Conservation (phyloP, 2,113 vertebrate species). For the Ailuropoda melanoleuca region DNA sequence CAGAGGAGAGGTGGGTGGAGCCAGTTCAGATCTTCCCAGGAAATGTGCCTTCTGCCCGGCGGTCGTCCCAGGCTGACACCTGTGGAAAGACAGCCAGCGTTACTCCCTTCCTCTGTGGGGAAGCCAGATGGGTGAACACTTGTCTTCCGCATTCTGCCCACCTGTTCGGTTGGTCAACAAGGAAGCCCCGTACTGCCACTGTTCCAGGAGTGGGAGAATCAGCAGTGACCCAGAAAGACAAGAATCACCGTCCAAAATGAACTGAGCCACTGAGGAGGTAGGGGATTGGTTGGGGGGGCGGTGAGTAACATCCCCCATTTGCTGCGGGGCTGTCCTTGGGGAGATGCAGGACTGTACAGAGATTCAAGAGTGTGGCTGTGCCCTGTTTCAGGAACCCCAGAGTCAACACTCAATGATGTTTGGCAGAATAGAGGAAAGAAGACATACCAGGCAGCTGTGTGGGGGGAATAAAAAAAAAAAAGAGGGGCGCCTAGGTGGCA, state of each 20-base stretch:
- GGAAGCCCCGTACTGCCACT: neutral
- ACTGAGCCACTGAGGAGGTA: neutral
- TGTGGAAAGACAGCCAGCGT: conserved; percentile 53
- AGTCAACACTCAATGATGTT: neutral
- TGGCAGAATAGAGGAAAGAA: neutral
- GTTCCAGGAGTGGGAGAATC: neutral
- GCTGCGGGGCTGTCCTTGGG: neutral
- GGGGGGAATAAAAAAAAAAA: too few relatives aligned
- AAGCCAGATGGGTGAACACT: neutral
- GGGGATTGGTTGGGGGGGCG: neutral
- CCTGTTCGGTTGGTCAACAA: neutral
- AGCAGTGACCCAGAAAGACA: neutral
- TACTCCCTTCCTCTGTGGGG: neutral
- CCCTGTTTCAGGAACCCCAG: neutral
- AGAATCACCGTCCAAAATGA: neutral
- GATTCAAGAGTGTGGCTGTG: neutral
- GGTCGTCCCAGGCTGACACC: conserved; percentile 89
- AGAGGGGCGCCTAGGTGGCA: too few relatives aligned
- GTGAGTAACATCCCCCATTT: neutral
- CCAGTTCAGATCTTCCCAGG: conserved; percentile 89
- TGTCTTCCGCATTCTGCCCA: neutral
- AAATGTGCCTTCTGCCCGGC: conserved; percentile 87
- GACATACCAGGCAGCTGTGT: neutral
- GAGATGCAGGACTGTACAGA: neutral
- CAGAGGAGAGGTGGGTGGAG: neutral